Percentiles rank a stretch among this genome's conserved stretches.
phyloP scores from a whole-genome alignment of 2,113 vertebrate genomes.

The Bagarius yarrelli region DNA sequence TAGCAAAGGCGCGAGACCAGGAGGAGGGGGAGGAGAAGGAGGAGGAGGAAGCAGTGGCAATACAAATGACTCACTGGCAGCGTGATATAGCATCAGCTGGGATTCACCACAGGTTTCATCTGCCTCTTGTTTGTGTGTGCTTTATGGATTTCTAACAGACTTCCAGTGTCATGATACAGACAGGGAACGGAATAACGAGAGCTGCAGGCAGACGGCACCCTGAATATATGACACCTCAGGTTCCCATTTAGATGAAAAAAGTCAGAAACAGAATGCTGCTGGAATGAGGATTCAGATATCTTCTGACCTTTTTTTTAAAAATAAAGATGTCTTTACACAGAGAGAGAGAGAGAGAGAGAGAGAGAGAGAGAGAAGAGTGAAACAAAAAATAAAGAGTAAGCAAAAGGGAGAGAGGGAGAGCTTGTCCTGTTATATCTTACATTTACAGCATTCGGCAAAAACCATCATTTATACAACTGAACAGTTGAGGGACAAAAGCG shows the following conservation, averaged over 20 bases:
- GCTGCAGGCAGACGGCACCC: background rate
- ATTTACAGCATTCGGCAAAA: too few relatives aligned
- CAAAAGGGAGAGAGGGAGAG: background rate
- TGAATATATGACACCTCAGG: slow-evolving; percentile 3
- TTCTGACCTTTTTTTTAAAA: background rate
- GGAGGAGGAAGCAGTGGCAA: slow-evolving; percentile 9
- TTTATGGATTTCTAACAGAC: background rate
- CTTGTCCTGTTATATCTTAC: slow-evolving; percentile 29
- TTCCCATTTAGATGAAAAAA: background rate
- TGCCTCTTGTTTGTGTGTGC: background rate
- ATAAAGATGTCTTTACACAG: background rate
- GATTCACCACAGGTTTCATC: slow-evolving; percentile 19
- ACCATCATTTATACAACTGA: background rate
- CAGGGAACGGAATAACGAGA: slow-evolving; percentile 1
- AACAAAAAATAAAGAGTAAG: too few relatives aligned
- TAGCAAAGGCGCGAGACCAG: slow-evolving; percentile 4
- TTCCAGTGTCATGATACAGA: background rate
- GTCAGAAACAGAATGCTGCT: background rate
- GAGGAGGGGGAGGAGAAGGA: background rate
- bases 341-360: background rate
- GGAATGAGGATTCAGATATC: background rate
- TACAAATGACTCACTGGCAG: slow-evolving; percentile 27
- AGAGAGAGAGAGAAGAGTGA: background rate
- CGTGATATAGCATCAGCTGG: background rate
- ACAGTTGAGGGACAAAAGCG: background rate